Base-by-base conservation (phyloP, 2,797 vertebrate species). In the Enteromius thamalakanensis region DNA sequence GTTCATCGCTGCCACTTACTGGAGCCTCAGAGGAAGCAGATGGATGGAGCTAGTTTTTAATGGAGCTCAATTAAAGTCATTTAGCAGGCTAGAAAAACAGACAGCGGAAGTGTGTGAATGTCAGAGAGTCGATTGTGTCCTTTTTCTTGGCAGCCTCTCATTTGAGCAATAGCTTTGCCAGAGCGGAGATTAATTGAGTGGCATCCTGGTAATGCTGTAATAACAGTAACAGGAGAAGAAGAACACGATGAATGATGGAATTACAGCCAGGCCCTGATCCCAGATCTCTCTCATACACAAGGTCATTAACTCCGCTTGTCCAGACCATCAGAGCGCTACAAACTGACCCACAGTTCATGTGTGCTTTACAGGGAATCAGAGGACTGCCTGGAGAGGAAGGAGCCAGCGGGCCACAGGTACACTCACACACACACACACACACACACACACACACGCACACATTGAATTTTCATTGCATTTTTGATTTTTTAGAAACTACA, bases 361-460 rank as follows among this genome's bases (percentile, higher is more conserved):
- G 58, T 89, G 65, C 1, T 90, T 60, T 64, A 51, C 80, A 95
- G 94, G 94, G 94, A 29, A 88, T 88, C 17, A 90, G 75, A 15
- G 94, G 94, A 67, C 79, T 89, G 89, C 87, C 92, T 78, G 94
- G 94, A 5, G 83, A 91, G 58, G 53, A 62, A 7, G 94, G 94
- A 21, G 72, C 67, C 64, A 65, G 10, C 12, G 94, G 93, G 89
- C 81, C 86, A n/a, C 89, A 75, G 93, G 94, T 95, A 93, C n/a
- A n/a, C n/a, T n/a, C n/a, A n/a, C n/a, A n/a, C n/a, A n/a, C n/a
- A n/a, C n/a, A n/a, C n/a, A n/a, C n/a, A n/a, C n/a, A n/a, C n/a
- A n/a, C n/a, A n/a, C 86, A 6, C 49, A 2, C 1, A 6, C 49
- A 19, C 51, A 21, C 6, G 17, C 47, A 17, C 47, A 49, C 47